These are phyloP conservation scores for Plestiodon gilberti DNA, from an alignment of 2,113 vertebrate genomes.

Conservation along the genomic window DNA sequence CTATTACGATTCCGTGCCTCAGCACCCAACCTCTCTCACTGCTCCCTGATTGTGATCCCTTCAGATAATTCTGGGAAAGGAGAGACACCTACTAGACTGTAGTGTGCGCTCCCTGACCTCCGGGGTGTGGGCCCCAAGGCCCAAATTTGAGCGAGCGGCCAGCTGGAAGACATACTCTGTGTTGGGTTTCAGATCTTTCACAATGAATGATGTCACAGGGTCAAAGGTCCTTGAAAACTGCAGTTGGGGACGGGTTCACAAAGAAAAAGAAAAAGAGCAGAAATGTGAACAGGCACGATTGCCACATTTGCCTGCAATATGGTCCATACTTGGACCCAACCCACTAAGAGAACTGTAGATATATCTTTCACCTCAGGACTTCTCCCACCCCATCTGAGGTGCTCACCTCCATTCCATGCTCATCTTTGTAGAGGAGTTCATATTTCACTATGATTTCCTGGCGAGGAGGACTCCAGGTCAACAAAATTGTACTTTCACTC, in stretches of 20 bases:
- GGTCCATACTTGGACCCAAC: too few species aligned
- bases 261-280: slow-evolving; percentile 24
- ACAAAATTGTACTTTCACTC: slow-evolving; percentile 89
- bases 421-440: slow-evolving; percentile 87
- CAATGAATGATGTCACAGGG: slow-evolving; percentile 84
- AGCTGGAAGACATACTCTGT: slow-evolving; percentile 94
- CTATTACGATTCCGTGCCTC: slow-evolving; percentile 46
- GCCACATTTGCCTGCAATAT: too few species aligned
- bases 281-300: slow-evolving; percentile 1
- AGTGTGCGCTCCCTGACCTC: slow-evolving; percentile 92
- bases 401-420: slow-evolving; percentile 82
- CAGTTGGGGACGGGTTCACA: neutral
- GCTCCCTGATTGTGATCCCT: slow-evolving; percentile 61
- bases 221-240: slow-evolving; percentile 90
- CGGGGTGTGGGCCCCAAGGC: slow-evolving; percentile 94
- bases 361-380: neutral
- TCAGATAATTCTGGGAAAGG: slow-evolving; percentile 69
- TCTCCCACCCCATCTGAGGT: fast-evolving
- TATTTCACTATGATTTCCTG: slow-evolving; percentile 94
- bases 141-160: slow-evolving; percentile 92
- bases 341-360: neutral
- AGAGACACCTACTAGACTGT: slow-evolving; percentile 97
- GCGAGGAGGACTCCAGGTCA: slow-evolving; percentile 92
- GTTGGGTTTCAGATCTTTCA: slow-evolving; percentile 92
- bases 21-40: slow-evolving; percentile 52